phyloP scores from a whole-genome alignment of 1,140 invertebrate species.

The Drosophila pachea region DNA sequence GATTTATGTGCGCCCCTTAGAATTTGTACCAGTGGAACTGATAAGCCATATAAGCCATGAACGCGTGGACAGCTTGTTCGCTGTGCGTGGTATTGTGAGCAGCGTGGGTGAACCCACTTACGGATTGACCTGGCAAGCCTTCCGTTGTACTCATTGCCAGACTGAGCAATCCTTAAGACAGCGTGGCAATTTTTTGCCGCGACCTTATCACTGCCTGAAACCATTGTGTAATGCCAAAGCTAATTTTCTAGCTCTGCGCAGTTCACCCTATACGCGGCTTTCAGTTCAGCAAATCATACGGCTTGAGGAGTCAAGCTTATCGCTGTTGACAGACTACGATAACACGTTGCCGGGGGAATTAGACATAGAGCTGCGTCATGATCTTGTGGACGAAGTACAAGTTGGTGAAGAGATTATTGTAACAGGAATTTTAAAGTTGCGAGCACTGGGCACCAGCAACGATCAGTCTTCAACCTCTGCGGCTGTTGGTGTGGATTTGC shows the following conservation, averaged over 20 bases:
- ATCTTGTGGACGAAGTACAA: conserved; percentile 91
- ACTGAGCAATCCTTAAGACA: conserved; percentile 82
- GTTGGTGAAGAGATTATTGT: conserved; percentile 94
- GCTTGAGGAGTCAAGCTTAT: conserved; percentile 60
- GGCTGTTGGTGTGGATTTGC: conserved; percentile 17
- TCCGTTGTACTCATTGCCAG: conserved; percentile 87
- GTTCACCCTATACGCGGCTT: conserved; percentile 64
- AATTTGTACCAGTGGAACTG: conserved; percentile 48
- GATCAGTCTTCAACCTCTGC: conserved; percentile 6
- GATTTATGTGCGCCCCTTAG: conserved; percentile 48
- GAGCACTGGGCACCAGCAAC: conserved; percentile 42
- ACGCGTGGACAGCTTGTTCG: conserved; percentile 81
- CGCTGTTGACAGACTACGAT: conserved; percentile 38
- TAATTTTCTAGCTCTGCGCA: conserved; percentile 56
- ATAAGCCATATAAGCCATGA: conserved; percentile 38
- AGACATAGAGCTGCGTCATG: conserved; percentile 91
- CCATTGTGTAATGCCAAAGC: conserved; percentile 55
- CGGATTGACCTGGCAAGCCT: conserved; percentile 88
- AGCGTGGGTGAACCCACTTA: conserved; percentile 88
- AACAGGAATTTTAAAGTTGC: conserved; percentile 86
- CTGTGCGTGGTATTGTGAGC: conserved; percentile 91
- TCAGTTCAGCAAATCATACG: conserved; percentile 60
- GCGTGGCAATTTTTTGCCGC: conserved; percentile 60
- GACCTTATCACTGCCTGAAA: conserved; percentile 60
- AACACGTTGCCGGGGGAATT: conserved; percentile 27